Evolutionary conservation across 2,113 vertebrate genomes (phyloP).

Genomic region (Brienomyrus brachyistius): DNA sequence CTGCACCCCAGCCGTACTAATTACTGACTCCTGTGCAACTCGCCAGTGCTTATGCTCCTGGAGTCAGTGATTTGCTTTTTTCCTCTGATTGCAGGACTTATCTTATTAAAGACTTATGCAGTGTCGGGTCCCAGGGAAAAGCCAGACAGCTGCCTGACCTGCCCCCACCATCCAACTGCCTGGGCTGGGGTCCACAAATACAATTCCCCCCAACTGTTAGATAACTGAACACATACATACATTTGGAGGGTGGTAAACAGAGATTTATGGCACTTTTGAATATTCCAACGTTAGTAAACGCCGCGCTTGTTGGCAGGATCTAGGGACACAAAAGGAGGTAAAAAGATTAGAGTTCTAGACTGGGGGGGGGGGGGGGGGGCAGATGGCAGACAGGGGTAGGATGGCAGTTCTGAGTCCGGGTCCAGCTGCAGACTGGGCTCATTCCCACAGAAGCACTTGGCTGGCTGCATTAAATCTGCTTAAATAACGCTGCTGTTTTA

Average conservation of each 20-base stretch:
- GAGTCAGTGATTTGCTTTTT: constrained; percentile 41
- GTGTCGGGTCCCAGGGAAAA: constrained; percentile 30
- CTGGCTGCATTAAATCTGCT: not conserved
- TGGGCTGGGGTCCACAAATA: not conserved
- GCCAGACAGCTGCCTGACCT: constrained; percentile 29
- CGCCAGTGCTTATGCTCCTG: constrained; percentile 39
- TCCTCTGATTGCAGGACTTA: constrained; percentile 41
- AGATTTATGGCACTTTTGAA: not conserved
- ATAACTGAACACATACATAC: not conserved
- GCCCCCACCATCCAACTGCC: not conserved
- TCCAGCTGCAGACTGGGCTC: not conserved
- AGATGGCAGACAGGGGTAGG: not conserved
- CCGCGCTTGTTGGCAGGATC: not conserved
- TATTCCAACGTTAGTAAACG: not conserved
- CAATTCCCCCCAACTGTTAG: not conserved
- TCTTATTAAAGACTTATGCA: constrained; percentile 40
- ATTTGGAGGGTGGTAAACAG: not conserved
- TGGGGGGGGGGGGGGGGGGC: not conserved
- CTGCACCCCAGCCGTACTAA: constrained; percentile 47
- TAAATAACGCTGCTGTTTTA: not conserved
- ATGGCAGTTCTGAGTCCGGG: not conserved
- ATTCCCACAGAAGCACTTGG: not conserved
- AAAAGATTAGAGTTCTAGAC: constrained; percentile 49
- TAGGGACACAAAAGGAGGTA: constrained; percentile 48
- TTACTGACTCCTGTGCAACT: constrained; percentile 47